Conservation (phyloP, 2,113 vertebrate species). For the Columba livia region DNA sequence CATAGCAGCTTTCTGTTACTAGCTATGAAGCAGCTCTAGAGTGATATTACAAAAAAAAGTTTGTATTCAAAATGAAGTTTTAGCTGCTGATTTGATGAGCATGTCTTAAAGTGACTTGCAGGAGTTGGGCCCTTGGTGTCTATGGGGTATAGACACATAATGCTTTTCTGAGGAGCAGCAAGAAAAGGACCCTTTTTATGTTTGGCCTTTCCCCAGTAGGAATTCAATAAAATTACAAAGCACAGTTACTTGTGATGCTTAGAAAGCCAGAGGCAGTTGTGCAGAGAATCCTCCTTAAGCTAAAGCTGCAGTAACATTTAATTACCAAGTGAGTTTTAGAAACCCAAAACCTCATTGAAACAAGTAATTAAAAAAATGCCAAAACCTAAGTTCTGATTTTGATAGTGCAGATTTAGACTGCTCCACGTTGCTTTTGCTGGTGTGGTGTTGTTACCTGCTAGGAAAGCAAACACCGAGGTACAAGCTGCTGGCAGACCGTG, state of each 20-base stretch:
- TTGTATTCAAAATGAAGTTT: background rate
- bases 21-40: background rate
- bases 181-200: background rate
- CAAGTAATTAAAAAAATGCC: background rate
- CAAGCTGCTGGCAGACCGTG: background rate
- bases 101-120: background rate
- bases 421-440: background rate
- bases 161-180: background rate
- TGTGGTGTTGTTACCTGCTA: background rate
- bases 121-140: background rate
- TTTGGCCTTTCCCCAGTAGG: background rate
- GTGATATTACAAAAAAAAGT: background rate
- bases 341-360: background rate
- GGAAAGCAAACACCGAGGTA: background rate
- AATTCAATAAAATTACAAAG: background rate
- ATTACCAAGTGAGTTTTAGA: background rate
- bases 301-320: background rate
- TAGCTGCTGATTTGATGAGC: background rate
- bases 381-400: background rate
- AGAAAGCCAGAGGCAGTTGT: background rate
- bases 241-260: fast-evolving
- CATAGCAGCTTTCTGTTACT: background rate
- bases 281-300: background rate
- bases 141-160: background rate
- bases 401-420: background rate